These are phyloP conservation scores for Vireo altiloquus DNA, from an alignment of 2,113 vertebrate genomes.

Conservation along the genomic window DNA sequence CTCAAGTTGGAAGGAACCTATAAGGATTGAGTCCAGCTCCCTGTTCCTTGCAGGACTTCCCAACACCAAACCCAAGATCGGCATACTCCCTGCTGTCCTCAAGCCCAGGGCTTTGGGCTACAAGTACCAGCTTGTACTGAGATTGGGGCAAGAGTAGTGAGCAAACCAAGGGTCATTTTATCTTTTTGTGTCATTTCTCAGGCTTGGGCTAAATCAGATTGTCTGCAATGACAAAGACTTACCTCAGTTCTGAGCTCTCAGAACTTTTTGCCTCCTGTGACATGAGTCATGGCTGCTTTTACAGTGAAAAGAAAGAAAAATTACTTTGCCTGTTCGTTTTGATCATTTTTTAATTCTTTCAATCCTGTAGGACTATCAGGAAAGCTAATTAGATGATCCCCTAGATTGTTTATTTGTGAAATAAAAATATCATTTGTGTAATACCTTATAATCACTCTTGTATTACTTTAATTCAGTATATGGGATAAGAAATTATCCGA, in stretches of 20 bases:
- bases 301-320: neutral
- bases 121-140: neutral
- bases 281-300: neutral
- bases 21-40: fast-evolving
- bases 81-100: neutral
- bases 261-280: neutral
- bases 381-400: neutral
- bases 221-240: neutral
- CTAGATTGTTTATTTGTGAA: neutral
- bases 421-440: neutral
- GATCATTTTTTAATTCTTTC: neutral
- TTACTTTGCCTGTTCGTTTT: neutral
- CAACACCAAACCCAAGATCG: neutral
- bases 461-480: neutral
- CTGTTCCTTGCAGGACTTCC: neutral
- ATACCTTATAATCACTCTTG: neutral
- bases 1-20: neutral
- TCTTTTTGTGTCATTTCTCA: neutral
- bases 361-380: neutral
- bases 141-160: neutral
- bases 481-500: neutral
- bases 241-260: neutral
- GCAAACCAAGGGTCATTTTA: neutral
- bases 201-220: neutral
- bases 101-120: neutral